Percentiles rank a stretch among this genome's conserved stretches.
phyloP scores from a whole-genome alignment of 2,888 invertebrate genomes.

The Cynaeus angustus region DNA sequence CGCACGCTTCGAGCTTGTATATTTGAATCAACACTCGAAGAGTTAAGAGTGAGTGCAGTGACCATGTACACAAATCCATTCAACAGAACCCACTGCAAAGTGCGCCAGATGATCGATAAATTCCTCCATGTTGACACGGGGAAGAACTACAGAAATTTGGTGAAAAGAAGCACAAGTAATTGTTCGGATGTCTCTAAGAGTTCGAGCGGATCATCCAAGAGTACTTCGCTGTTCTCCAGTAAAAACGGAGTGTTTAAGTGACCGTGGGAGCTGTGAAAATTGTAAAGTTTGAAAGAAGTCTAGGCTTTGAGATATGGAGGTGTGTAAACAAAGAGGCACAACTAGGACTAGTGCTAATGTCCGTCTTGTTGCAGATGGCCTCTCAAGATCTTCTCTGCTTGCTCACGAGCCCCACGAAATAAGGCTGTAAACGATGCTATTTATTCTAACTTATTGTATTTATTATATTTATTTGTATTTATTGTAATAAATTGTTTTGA shows the following conservation, averaged over 20 bases:
- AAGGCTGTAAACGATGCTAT: slow-evolving; percentile 5
- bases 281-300: background rate
- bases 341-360: background rate
- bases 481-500: background rate
- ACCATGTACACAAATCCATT: slow-evolving; percentile 82
- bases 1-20: background rate
- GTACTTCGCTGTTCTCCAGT: slow-evolving; percentile 5
- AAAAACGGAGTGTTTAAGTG: slow-evolving; percentile 7
- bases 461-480: background rate
- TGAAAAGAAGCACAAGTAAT: slow-evolving; percentile 52
- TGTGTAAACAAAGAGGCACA: slow-evolving; percentile 1
- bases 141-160: slow-evolving; percentile 49
- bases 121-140: slow-evolving; percentile 73
- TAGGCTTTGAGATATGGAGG: slow-evolving; percentile 23
- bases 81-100: slow-evolving; percentile 80
- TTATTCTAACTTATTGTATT: slow-evolving; percentile 1
- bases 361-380: slow-evolving; percentile 24
- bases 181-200: slow-evolving; percentile 45
- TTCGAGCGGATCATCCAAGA: background rate
- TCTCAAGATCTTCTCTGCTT: slow-evolving; percentile 19
- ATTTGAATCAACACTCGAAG: background rate
- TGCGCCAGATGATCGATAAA: slow-evolving; percentile 79
- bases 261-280: background rate
- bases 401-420: background rate
- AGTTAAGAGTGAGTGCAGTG: background rate